Evolutionary conservation across 2,113 vertebrate genomes (phyloP).

Genomic region (Oryzias woworae): DNA sequence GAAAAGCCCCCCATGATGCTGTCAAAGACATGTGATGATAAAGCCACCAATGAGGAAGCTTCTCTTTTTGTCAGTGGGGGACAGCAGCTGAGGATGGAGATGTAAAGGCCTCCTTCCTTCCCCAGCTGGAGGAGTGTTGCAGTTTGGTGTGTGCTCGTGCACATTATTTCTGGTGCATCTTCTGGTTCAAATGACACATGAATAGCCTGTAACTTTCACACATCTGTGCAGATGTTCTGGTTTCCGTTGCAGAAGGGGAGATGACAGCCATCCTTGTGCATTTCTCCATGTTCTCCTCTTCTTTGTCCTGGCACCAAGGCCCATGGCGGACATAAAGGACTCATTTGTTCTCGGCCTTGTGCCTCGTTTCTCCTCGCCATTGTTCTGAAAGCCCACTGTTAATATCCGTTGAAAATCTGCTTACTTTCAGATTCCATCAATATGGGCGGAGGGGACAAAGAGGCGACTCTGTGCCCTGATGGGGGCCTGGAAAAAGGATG

Average conservation of each 20-base stretch:
- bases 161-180: too few relatives aligned
- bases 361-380: constrained; percentile 56
- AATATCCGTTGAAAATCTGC: constrained; percentile 76
- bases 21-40: too few relatives aligned
- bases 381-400: constrained; percentile 71
- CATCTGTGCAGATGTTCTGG: constrained; percentile 25
- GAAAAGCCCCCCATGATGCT: too few relatives aligned
- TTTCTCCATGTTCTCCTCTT: constrained; percentile 3
- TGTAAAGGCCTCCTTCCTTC: too few relatives aligned
- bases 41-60: too few relatives aligned
- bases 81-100: too few relatives aligned
- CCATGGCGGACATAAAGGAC: constrained; percentile 55
- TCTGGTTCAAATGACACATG: too few relatives aligned
- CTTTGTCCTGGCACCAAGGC: constrained; percentile 34
- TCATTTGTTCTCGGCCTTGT: constrained; percentile 63
- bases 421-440: constrained; percentile 79
- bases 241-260: constrained; percentile 46
- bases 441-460: constrained; percentile 66
- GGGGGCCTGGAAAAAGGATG: constrained; percentile 52
- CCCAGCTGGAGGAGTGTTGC: too few relatives aligned
- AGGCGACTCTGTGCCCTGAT: constrained; percentile 51
- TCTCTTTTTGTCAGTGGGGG: too few relatives aligned
- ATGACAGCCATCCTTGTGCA: constrained; percentile 34
- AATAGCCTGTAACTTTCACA: background rate
- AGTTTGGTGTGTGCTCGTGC: too few relatives aligned